These are phyloP conservation scores for Drosophila leontia DNA, from an alignment of 1,140 invertebrate species.

Conservation along the genomic window DNA sequence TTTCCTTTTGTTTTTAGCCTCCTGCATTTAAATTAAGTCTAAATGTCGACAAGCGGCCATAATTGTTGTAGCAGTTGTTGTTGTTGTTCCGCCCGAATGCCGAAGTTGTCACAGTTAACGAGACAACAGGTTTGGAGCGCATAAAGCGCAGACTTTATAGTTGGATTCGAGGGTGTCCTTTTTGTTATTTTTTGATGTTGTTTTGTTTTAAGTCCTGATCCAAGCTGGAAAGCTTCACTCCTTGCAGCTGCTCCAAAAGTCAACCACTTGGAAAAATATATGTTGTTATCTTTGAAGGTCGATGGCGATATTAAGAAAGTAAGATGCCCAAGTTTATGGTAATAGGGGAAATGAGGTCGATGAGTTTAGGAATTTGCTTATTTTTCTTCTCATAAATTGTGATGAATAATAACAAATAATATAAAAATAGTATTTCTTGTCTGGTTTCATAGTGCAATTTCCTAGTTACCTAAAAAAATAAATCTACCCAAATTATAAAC, in stretches of 20 bases:
- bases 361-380: background rate
- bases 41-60: conserved; percentile 75
- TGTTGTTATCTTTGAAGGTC: conserved; percentile 15
- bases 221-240: background rate
- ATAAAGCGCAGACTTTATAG: conserved; percentile 40
- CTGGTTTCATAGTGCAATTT: background rate
- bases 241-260: conserved; percentile 16
- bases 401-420: background rate
- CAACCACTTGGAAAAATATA: conserved; percentile 25
- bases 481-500: background rate
- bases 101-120: conserved; percentile 55
- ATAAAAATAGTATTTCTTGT: background rate
- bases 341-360: background rate
- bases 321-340: background rate
- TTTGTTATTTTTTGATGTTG: conserved; percentile 5
- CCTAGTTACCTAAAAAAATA: background rate
- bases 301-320: conserved; percentile 1
- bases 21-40: conserved; percentile 83
- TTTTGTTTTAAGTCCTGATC: background rate
- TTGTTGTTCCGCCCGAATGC: conserved; percentile 40
- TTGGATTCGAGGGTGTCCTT: conserved; percentile 1
- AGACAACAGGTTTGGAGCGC: conserved; percentile 41
- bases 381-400: too few species aligned
- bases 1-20: conserved; percentile 37
- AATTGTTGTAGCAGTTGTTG: conserved; percentile 56